Percentiles rank a stretch among this genome's conserved stretches.
These are phyloP conservation scores for Tychaedon coryphoeus DNA, from an alignment of 2,113 vertebrate genomes.

Conservation along the genomic window DNA sequence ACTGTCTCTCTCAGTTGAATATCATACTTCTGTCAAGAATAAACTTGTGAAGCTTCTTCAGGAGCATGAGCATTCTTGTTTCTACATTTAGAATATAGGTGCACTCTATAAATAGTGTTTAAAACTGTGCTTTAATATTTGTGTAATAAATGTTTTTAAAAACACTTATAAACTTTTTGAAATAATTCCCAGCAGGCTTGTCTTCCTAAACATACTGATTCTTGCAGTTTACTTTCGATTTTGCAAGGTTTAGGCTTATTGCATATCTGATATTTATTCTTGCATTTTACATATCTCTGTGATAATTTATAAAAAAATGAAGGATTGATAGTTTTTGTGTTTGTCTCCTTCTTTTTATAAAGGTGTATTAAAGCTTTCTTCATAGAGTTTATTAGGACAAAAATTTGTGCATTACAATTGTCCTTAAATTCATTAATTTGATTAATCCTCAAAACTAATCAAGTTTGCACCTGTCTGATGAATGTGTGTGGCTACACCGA, in stretches of 20 bases:
- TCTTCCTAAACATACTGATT: not conserved
- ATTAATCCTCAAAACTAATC: not conserved
- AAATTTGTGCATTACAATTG: not conserved
- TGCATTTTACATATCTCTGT: not conserved
- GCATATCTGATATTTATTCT: not conserved
- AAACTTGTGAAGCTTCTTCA: not conserved
- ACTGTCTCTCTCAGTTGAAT: not conserved
- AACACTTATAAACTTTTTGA: not conserved
- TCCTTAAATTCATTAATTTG: not conserved
- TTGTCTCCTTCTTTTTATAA: not conserved
- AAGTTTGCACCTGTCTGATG: not conserved
- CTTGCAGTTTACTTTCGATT: not conserved
- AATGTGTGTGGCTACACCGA: not conserved
- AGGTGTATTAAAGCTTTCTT: not conserved
- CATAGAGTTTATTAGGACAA: not conserved
- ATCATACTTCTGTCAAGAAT: not conserved
- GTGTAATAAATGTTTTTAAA: not conserved
- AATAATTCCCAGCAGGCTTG: not conserved
- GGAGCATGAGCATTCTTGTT: not conserved
- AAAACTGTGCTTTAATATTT: not conserved
- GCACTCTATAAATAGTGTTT: not conserved
- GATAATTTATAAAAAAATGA: not conserved
- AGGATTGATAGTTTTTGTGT: not conserved
- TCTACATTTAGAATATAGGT: not conserved
- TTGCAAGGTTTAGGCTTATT: not conserved